These are phyloP conservation scores for Archocentrus centrarchus DNA, from an alignment of 2,113 vertebrate genomes.

Conservation along the genomic window DNA sequence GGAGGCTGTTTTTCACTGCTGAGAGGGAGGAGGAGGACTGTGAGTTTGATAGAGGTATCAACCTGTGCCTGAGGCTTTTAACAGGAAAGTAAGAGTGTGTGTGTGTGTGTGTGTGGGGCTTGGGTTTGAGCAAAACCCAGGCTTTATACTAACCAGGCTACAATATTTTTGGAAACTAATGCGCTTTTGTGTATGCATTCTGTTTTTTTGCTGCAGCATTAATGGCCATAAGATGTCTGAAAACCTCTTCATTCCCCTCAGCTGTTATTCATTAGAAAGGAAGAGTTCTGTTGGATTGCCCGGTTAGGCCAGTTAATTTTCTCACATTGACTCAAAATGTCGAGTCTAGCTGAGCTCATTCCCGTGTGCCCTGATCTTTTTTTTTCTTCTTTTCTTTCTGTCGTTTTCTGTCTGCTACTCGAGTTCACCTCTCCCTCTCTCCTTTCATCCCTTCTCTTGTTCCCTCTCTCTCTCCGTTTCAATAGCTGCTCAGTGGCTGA, in stretches of 20 bases:
- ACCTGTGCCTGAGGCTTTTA: slow-evolving; percentile 53
- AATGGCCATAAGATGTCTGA: not conserved
- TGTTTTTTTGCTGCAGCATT: slow-evolving; percentile 16
- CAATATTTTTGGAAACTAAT: slow-evolving; percentile 13
- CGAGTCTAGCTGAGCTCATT: slow-evolving; percentile 65
- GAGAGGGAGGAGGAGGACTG: slow-evolving; percentile 48
- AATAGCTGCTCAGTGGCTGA: slow-evolving; percentile 48
- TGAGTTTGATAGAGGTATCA: slow-evolving; percentile 46
- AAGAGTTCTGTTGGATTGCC: slow-evolving; percentile 29
- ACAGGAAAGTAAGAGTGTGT: slow-evolving; percentile 1
- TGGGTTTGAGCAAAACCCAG: slow-evolving; percentile 4
- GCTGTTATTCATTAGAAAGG: slow-evolving; percentile 37
- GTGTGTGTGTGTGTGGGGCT: slow-evolving; percentile 1
- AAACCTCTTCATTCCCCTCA: slow-evolving; percentile 14
- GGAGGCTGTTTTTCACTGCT: slow-evolving; percentile 41
- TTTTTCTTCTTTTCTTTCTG: not conserved
- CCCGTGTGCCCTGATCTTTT: slow-evolving; percentile 49
- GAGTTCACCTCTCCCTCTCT: slow-evolving; percentile 17
- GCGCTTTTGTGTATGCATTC: not conserved
- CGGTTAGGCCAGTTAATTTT: slow-evolving; percentile 37
- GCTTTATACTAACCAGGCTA: slow-evolving; percentile 26
- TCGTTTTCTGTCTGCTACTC: slow-evolving; percentile 22
- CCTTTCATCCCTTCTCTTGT: slow-evolving; percentile 15
- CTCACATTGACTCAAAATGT: slow-evolving; percentile 65
- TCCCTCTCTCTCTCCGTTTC: slow-evolving; percentile 31